Conservation (phyloP, 1,140 invertebrate genomes). For the Cotesia typhae region DNA sequence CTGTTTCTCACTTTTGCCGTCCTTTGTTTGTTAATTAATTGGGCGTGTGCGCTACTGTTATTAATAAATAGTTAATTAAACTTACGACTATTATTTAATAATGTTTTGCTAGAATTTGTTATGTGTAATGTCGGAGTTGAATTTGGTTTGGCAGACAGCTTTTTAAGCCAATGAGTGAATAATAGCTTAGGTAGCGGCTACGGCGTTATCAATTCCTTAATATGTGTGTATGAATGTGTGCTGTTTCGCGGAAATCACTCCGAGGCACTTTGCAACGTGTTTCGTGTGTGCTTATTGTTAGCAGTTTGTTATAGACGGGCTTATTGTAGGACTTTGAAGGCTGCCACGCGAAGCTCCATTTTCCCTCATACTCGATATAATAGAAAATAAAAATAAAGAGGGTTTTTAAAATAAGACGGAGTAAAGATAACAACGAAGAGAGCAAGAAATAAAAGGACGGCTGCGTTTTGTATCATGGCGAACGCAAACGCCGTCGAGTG, state of each 20-base stretch:
- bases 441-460: not conserved
- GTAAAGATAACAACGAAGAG: not conserved
- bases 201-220: not conserved
- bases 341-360: constrained; percentile 8
- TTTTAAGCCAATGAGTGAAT: no score
- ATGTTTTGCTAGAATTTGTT: no score
- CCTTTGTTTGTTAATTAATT: no score
- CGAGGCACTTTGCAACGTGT: constrained; percentile 7
- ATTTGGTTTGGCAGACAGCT: no score
- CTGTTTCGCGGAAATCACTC: not conserved
- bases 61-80: no score
- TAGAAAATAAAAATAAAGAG: constrained; percentile 27
- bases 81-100: no score
- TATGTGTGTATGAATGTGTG: not conserved
- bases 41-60: no score
- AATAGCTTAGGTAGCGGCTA: no score
- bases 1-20: no score
- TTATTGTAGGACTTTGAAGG: constrained; percentile 22
- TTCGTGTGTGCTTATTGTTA: constrained; percentile 12
- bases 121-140: no score
- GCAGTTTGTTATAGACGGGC: constrained; percentile 6
- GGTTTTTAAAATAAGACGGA: constrained; percentile 35
- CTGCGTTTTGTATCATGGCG: not conserved
- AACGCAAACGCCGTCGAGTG: not conserved
- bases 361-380: no score